These are phyloP conservation scores for Steinernema scapterisci DNA, from an alignment of 2,888 invertebrate species.

Conservation along the genomic window DNA sequence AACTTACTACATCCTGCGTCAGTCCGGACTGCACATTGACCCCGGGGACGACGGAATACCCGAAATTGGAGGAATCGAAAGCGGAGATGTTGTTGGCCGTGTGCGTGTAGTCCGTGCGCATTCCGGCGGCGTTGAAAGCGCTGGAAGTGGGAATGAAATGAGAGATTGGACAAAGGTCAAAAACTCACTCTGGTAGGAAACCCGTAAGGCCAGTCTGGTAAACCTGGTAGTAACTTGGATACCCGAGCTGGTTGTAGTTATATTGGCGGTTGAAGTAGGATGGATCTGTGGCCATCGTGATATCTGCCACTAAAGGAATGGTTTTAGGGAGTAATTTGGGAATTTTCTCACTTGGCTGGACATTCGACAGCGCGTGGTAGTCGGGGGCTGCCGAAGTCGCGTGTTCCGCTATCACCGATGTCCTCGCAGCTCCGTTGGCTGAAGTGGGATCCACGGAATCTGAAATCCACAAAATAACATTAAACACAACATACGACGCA, in stretches of 20 bases:
- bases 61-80: constrained; percentile 4
- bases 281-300: neutral
- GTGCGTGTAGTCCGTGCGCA: neutral
- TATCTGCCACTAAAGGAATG: neutral
- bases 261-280: neutral
- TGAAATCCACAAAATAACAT: too few relatives aligned
- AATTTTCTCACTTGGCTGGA: neutral
- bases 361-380: constrained; percentile 1
- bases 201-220: neutral
- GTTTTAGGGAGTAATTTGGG: too few relatives aligned
- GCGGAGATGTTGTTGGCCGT: neutral
- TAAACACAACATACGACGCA: too few relatives aligned
- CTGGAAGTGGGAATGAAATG: neutral
- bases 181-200: constrained; percentile 9
- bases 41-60: neutral
- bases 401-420: constrained; percentile 20
- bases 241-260: neutral
- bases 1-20: constrained; percentile 8
- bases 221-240: neutral
- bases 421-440: neutral
- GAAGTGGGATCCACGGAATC: neutral
- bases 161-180: neutral
- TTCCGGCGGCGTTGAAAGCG: neutral
- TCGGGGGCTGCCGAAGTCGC: neutral
- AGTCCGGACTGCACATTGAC: neutral